Conservation (phyloP, 2,888 invertebrate genomes). For the Herminia tarsipennalis region DNA sequence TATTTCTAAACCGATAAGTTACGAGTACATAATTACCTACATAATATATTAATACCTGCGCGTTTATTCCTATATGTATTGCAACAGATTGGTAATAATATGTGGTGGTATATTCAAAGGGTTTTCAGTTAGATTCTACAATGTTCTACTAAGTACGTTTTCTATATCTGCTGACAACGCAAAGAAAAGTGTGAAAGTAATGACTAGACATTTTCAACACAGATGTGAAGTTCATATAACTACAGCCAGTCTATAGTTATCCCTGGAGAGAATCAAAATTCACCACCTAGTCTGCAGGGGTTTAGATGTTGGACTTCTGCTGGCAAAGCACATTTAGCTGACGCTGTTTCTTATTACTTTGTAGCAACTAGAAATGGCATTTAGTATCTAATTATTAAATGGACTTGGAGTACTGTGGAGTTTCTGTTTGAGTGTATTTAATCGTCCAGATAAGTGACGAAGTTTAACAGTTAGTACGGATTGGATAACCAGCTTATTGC, state of each 20-base stretch:
- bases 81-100: no score
- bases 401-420: background rate
- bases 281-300: slow-evolving; percentile 32
- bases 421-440: background rate
- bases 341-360: slow-evolving; percentile 22
- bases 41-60: no score
- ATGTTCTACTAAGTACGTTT: background rate
- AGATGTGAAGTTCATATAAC: slow-evolving; percentile 17
- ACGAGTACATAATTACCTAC: background rate
- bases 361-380: slow-evolving; percentile 26
- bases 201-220: slow-evolving; percentile 10
- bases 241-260: slow-evolving; percentile 19
- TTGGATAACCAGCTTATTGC: no score
- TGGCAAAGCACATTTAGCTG: slow-evolving; percentile 27
- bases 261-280: slow-evolving; percentile 39
- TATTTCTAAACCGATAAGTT: background rate
- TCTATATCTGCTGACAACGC: background rate
- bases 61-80: no score
- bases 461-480: no score
- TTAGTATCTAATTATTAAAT: slow-evolving; percentile 9
- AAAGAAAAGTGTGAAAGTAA: slow-evolving; percentile 7
- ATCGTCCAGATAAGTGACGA: background rate
- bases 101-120: background rate
- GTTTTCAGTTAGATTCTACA: no score
- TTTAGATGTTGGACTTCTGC: slow-evolving; percentile 28